A percentile compares a stretch with the other conserved stretches of the same genome.
Evolutionary conservation across 2,797 vertebrate species (phyloP).

Genomic region (Triplophysa bombifrons): DNA sequence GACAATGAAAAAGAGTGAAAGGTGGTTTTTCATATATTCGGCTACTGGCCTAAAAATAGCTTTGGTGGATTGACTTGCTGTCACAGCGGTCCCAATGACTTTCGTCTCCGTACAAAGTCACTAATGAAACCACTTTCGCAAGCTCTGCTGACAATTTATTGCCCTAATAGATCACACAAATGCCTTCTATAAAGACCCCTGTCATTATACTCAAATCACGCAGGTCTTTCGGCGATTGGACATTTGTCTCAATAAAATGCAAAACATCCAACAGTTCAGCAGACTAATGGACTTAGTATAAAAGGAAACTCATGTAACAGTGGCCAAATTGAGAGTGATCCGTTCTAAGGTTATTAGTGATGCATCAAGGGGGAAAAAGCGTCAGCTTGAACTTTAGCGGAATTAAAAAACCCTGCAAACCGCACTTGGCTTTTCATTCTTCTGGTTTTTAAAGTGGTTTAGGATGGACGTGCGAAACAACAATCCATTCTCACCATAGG

Average conservation of each 20-base stretch:
- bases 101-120: conserved; percentile 57
- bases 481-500: neutral
- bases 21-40: conserved; percentile 60
- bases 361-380: conserved; percentile 23
- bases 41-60: conserved; percentile 68
- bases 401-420: neutral
- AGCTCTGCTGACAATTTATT: conserved; percentile 52
- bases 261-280: conserved; percentile 37
- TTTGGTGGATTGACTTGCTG: conserved; percentile 59
- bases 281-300: conserved; percentile 31
- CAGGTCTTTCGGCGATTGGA: conserved; percentile 45
- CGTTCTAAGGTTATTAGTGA: conserved; percentile 25
- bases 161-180: conserved; percentile 60
- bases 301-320: conserved; percentile 40
- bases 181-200: conserved; percentile 51
- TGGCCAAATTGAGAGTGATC: conserved; percentile 41
- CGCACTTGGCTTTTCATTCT: conserved; percentile 5
- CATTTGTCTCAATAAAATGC: conserved; percentile 59
- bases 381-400: neutral
- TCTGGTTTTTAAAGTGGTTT: neutral
- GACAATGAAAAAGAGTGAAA: conserved; percentile 61
- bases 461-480: neutral
- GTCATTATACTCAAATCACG: conserved; percentile 50
- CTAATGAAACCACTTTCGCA: conserved; percentile 54
- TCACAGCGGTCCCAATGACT: conserved; percentile 56